These are phyloP conservation scores for Petrocephalus sullivani DNA, from an alignment of 2,797 vertebrate species.

Conservation along the genomic window DNA sequence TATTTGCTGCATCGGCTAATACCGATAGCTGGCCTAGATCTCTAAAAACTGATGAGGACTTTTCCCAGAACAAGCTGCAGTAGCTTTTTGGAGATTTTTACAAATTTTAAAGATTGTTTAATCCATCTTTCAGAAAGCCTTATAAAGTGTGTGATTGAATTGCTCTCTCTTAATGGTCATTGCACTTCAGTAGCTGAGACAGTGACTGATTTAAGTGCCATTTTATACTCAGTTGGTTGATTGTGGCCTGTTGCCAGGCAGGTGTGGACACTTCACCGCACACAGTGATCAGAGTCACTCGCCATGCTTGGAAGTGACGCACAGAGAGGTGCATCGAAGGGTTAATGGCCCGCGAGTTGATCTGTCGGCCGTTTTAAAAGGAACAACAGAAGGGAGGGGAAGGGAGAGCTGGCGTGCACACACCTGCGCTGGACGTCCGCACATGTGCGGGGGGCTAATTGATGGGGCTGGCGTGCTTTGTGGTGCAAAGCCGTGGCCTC, in stretches of 20 bases:
- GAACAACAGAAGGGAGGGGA: neutral
- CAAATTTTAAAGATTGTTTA: neutral
- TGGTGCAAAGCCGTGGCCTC: slow-evolving; percentile 13
- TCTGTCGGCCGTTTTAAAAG: neutral
- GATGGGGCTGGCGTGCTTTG: slow-evolving; percentile 23
- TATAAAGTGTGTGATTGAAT: neutral
- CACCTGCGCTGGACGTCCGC: neutral
- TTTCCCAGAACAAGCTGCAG: neutral
- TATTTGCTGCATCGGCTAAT: neutral
- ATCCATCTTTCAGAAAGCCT: neutral
- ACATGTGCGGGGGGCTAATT: neutral
- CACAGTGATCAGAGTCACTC: neutral
- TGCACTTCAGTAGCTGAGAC: neutral
- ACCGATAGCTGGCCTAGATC: neutral
- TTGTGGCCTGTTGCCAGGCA: neutral
- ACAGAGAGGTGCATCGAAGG: neutral
- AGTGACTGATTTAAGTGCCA: neutral
- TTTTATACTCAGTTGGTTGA: neutral
- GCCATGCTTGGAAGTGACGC: neutral
- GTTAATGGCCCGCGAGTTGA: neutral
- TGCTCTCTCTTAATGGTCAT: neutral
- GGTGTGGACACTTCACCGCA: neutral
- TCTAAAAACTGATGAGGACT: neutral
- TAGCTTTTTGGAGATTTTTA: neutral
- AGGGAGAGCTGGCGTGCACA: neutral